These are phyloP conservation scores for Heliconius melpomene DNA, from an alignment of 1,140 invertebrate species.

Conservation along the genomic window DNA sequence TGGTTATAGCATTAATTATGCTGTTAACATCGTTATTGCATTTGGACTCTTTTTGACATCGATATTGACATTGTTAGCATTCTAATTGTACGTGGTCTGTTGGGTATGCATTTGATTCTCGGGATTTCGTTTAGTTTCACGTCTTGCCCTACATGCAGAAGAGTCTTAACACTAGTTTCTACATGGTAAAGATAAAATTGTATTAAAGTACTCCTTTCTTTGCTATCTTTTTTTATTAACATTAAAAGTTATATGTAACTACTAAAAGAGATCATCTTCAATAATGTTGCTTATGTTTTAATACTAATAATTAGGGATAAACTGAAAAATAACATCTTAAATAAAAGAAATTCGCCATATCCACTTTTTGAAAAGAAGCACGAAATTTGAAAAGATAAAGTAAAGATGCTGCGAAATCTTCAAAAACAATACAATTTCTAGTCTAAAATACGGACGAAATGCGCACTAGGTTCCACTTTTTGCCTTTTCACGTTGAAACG, in stretches of 20 bases:
- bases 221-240: too few species aligned
- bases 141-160: background rate
- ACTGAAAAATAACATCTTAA: background rate
- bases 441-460: background rate
- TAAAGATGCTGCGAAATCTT: background rate
- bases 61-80: too few species aligned
- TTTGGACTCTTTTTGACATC: too few species aligned
- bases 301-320: too few species aligned
- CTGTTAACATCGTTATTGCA: background rate
- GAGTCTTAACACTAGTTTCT: background rate
- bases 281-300: too few species aligned
- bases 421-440: slow-evolving; percentile 6
- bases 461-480: background rate
- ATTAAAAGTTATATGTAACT: too few species aligned
- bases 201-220: too few species aligned
- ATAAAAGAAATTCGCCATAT: background rate
- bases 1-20: background rate
- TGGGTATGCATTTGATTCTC: too few species aligned
- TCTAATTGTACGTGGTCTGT: too few species aligned
- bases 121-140: background rate
- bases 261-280: too few species aligned
- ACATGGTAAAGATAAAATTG: too few species aligned
- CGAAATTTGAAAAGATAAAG: background rate
- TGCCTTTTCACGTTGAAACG: slow-evolving; percentile 5
- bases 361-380: background rate